phyloP scores from a whole-genome alignment of 2,888 invertebrate genomes.

The Muscina levida region DNA sequence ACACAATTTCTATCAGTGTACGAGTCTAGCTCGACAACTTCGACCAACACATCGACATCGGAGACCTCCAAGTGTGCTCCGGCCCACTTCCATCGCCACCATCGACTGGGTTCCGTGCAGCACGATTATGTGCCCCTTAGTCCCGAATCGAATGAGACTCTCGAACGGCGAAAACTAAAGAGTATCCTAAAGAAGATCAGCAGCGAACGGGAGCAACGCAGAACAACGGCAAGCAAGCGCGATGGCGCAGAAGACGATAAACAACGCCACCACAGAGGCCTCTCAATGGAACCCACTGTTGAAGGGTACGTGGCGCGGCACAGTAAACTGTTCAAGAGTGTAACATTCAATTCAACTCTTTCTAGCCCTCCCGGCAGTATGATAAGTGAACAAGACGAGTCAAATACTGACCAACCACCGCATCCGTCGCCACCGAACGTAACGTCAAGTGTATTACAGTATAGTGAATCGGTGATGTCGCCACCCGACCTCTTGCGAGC shows the following conservation, averaged over 20 bases:
- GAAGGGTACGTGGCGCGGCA: conserved; percentile 94
- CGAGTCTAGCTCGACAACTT: conserved; percentile 80
- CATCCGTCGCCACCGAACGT: conserved; percentile 1
- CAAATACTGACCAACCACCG: conserved; percentile 11
- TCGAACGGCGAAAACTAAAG: conserved; percentile 89
- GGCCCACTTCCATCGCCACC: conserved; percentile 64
- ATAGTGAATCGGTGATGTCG: conserved; percentile 34
- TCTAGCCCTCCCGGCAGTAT: conserved; percentile 87
- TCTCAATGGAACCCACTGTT: conserved; percentile 90
- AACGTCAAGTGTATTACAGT: conserved; percentile 34
- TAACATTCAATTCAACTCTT: conserved; percentile 92
- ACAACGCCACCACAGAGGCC: conserved; percentile 83
- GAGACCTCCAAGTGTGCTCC: conserved; percentile 67
- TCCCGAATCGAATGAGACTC: conserved; percentile 90
- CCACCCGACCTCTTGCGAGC: conserved; percentile 53
- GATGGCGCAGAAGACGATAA: conserved; percentile 29
- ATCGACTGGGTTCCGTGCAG: conserved; percentile 64
- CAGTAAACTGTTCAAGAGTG: conserved; percentile 92
- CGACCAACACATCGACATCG: conserved; percentile 73
- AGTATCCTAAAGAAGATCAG: conserved; percentile 92
- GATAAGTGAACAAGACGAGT: conserved; percentile 33
- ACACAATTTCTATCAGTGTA: conserved; percentile 79
- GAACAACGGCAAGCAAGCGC: not conserved
- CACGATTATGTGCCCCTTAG: conserved; percentile 80
- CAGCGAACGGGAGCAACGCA: conserved; percentile 80